A percentile compares a stretch with the other conserved stretches of the same genome.
Evolutionary conservation across 2,113 vertebrate genomes (phyloP).

Genomic region (Clarias batrachus): DNA sequence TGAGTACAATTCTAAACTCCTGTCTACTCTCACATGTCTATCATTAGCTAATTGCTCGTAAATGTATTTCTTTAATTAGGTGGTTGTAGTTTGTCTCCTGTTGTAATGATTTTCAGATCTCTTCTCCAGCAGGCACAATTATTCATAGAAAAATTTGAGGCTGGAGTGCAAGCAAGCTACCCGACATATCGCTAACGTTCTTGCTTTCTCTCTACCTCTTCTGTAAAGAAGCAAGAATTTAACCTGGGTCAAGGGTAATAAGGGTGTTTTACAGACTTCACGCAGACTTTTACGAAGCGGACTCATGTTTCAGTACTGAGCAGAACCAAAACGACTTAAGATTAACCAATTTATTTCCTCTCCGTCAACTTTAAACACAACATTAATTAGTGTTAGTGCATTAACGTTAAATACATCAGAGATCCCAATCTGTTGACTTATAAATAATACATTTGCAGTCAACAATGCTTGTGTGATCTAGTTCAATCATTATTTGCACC

Average conservation of each 20-base stretch:
- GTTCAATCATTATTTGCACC: not conserved
- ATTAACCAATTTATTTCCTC: too few relatives aligned
- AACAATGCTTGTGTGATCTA: too few relatives aligned
- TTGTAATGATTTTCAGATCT: not conserved
- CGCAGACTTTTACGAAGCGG: not conserved
- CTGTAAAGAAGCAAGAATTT: not conserved
- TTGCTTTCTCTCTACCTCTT: not conserved
- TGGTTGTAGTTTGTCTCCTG: not conserved
- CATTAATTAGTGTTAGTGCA: too few relatives aligned
- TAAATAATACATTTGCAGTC: not conserved
- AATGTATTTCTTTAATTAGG: not conserved
- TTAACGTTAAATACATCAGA: not conserved
- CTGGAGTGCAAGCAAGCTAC: not conserved
- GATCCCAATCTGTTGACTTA: not conserved
- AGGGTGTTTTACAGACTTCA: not conserved
- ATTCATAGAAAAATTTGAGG: not conserved
- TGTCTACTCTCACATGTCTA: not conserved
- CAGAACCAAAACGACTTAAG: not conserved
- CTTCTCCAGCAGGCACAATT: not conserved
- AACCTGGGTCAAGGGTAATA: not conserved
- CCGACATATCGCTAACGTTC: not conserved
- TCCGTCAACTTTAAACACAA: too few relatives aligned
- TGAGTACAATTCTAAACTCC: not conserved
- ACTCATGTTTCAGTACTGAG: not conserved
- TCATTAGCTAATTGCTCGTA: not conserved